Evolutionary conservation across 1,140 invertebrate genomes (phyloP), one percentile per base, ranked within the genome.

Genomic region (Galendromus occidentalis): DNA sequence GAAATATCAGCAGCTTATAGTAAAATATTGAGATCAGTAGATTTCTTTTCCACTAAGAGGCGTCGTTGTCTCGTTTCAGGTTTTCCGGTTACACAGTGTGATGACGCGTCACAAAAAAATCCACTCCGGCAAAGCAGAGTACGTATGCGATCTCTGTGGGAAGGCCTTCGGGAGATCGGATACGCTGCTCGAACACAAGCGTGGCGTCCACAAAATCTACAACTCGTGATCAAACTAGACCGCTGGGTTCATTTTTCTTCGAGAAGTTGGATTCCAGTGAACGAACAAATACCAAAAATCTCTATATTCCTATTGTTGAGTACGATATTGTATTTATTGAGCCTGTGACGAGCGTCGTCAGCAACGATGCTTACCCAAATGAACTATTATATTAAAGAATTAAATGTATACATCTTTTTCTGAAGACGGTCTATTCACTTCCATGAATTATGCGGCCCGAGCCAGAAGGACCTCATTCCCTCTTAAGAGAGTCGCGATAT

Each of bases 231-330:
- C 18, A 47, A 28, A 59, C 14, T 39, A 39, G 33, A 39, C 33
- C 33, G 33, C 33, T 9, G 33, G 33, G 9, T 39, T 39, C 33
- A 9, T 9, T 9, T 2, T 59, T 33, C 12, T 59, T 14, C 25
- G 51, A 25, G 22, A 25, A 33, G 22, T 9, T 59, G 51, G 20
- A 59, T 25, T 14, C 25, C 33, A 22, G 51, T 9, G 4, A 47
- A 59, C 33, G 25, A 59, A 59, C 51, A 25, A 59, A 59, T 59
- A 59, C 51, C 51, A 59, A 59, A 59, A 59, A 59, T 25, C 33
- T 59, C 22, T 59, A 59, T 59, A 59, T 59, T 59, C 51, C 51
- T 59, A 59, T 59, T 59, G 51, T 59, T 59, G 51, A 59, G 25
- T 59, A 59, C 33, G 45, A 47, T 28, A 59, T 29, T 29, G 51